These are phyloP conservation scores for Atta texana DNA, from an alignment of 1,140 invertebrate species.

Conservation along the genomic window DNA sequence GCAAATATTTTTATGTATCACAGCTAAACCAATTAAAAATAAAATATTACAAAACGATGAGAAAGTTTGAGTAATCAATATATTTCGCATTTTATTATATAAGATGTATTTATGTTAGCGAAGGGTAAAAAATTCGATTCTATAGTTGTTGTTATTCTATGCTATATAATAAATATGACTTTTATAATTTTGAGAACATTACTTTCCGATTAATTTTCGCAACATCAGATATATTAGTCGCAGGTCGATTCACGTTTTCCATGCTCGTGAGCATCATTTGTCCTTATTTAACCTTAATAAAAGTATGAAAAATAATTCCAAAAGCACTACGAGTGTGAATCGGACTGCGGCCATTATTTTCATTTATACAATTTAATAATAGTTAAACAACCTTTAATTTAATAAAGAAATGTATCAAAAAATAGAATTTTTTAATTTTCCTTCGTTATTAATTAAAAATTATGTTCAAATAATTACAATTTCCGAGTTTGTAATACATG, in stretches of 20 bases:
- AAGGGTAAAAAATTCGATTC: neutral
- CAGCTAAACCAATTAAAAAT: neutral
- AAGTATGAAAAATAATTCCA: no score
- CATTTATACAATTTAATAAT: slow-evolving; percentile 1
- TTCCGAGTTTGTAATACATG: slow-evolving; percentile 26
- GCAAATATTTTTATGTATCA: neutral
- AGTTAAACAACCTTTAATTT: neutral
- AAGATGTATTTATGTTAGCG: slow-evolving; percentile 2
- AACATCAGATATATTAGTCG: neutral
- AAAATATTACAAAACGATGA: slow-evolving; percentile 14
- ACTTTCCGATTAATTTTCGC: slow-evolving; percentile 18
- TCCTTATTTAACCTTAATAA: no score
- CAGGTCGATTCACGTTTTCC: no score
- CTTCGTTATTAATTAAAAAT: slow-evolving; percentile 1
- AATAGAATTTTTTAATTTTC: neutral
- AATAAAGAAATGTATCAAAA: neutral
- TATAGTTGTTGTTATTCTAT: slow-evolving; percentile 22
- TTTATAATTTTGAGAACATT: slow-evolving; percentile 5
- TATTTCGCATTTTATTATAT: slow-evolving; percentile 18
- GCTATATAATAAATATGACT: slow-evolving; percentile 27
- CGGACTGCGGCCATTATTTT: no score
- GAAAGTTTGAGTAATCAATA: slow-evolving; percentile 22
- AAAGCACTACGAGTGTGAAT: no score
- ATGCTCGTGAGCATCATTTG: no score
- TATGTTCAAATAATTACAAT: slow-evolving; percentile 21